phyloP scores from a whole-genome alignment of 2,113 vertebrate species.

The Mesitornis unicolor region DNA sequence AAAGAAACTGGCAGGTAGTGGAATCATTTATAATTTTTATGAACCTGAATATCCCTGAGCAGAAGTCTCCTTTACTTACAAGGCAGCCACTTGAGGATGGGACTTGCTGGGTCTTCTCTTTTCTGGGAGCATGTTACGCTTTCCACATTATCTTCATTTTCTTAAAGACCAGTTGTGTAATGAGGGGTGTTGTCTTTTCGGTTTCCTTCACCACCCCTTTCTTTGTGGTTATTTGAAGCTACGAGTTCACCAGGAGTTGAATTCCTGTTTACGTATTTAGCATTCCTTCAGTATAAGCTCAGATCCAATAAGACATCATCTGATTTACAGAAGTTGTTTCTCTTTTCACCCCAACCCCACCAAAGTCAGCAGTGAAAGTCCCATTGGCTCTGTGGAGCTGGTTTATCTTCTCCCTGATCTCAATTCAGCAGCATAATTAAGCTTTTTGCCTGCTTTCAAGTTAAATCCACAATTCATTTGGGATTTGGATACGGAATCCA shows the following conservation, averaged over 20 bases:
- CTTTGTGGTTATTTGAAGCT: background rate
- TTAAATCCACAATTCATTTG: background rate
- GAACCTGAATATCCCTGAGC: background rate
- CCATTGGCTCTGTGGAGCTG: background rate
- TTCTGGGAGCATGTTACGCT: background rate
- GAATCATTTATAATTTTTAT: background rate
- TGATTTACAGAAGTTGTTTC: background rate
- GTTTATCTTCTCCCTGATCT: background rate
- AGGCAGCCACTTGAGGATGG: background rate
- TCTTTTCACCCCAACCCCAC: background rate
- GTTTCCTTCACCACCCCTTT: background rate
- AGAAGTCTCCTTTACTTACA: background rate
- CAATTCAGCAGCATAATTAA: background rate
- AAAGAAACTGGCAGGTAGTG: background rate
- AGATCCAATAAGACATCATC: background rate
- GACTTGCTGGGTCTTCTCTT: background rate
- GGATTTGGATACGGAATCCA: background rate
- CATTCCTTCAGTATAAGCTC: background rate
- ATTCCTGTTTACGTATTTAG: background rate
- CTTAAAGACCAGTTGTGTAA: background rate
- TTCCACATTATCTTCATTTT: background rate
- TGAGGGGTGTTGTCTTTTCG: background rate
- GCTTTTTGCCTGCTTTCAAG: background rate
- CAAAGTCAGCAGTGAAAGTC: background rate
- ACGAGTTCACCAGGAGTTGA: background rate